These are phyloP conservation scores for Ceyx margarethae DNA, from an alignment of 2,113 vertebrate genomes.

Conservation along the genomic window DNA sequence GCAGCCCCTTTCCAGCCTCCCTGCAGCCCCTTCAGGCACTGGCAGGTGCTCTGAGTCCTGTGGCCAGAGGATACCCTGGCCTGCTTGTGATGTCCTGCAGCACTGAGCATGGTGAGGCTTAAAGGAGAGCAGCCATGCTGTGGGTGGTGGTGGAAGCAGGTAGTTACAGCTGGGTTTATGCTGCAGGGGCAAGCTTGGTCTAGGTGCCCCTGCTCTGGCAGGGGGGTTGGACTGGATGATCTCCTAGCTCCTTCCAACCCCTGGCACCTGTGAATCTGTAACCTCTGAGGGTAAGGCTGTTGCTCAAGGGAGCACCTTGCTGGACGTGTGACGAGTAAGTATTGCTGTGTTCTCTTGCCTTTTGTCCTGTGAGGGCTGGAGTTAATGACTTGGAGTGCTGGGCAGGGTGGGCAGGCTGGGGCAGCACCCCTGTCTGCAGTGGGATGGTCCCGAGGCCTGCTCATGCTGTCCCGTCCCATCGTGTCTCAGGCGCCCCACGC, in stretches of 20 bases:
- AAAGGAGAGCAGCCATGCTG: conserved; percentile 2
- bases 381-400: neutral
- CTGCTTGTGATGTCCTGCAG: neutral
- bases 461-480: conserved; percentile 79
- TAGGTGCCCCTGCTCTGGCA: no score
- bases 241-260: no score
- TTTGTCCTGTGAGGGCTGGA: neutral
- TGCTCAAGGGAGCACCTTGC: neutral
- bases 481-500: conserved; percentile 76
- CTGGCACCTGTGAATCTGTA: no score
- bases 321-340: conserved; percentile 69
- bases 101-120: neutral
- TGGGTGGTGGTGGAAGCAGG: neutral
- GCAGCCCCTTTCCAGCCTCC: no score
- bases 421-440: conserved; percentile 7
- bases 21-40: no score
- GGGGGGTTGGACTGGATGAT: no score
- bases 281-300: neutral
- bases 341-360: conserved; percentile 21
- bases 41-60: no score
- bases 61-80: neutral
- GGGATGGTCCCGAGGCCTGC: conserved; percentile 71
- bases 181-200: neutral
- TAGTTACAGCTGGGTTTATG: neutral
- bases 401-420: conserved; percentile 22